phyloP scores from a whole-genome alignment of 2,888 invertebrate genomes.

The Eilema griseolum region DNA sequence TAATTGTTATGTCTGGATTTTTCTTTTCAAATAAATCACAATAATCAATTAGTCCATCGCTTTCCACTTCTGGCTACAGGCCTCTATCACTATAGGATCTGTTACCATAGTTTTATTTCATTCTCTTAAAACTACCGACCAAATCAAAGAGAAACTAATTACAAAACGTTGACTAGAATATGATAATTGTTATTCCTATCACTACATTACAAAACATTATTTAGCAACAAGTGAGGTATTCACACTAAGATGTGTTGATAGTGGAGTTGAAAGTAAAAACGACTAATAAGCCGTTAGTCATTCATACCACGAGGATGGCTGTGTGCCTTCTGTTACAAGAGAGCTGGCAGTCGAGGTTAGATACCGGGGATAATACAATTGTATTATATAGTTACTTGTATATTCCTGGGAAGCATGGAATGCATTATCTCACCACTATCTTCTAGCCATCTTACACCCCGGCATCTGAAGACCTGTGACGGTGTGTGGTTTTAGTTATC shows the following conservation, averaged over 20 bases:
- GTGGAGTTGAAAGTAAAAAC: conserved; percentile 57
- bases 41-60: no score
- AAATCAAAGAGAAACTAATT: not conserved
- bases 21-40: no score
- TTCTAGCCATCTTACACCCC: no score
- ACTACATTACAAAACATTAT: conserved; percentile 16
- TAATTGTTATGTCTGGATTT: no score
- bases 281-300: conserved; percentile 43
- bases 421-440: not conserved
- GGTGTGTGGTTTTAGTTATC: no score
- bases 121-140: no score
- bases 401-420: no score
- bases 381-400: no score
- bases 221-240: conserved; percentile 23
- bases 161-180: not conserved
- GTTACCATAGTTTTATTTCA: no score
- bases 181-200: not conserved
- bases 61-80: no score
- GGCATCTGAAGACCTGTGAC: no score
- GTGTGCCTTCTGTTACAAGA: conserved; percentile 40
- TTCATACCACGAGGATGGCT: conserved; percentile 59
- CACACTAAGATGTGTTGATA: conserved; percentile 21
- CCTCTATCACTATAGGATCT: no score
- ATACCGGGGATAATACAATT: not conserved
- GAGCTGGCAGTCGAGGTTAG: not conserved